These are phyloP conservation scores for Zosterops lateralis DNA, from an alignment of 2,113 vertebrate species.

Conservation along the genomic window DNA sequence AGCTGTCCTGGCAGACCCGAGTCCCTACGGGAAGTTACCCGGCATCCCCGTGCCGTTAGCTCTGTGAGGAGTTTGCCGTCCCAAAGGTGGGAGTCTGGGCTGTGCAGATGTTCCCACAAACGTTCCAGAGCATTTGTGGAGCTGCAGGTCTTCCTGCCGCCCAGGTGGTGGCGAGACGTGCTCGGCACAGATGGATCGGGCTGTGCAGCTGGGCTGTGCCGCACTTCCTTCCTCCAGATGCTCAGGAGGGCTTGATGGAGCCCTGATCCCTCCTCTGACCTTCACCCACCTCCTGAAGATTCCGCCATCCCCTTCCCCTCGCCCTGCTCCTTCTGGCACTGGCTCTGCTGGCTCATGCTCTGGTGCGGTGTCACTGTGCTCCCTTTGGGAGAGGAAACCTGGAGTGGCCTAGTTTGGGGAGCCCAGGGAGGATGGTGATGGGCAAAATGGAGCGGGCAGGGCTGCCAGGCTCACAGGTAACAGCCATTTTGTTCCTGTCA, in stretches of 20 bases:
- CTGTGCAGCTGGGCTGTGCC: not conserved
- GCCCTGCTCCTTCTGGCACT: not conserved
- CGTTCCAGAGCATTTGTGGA: accelerated
- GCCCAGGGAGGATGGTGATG: not conserved
- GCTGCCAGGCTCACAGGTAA: not conserved
- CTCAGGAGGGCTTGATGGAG: not conserved
- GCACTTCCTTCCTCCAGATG: not conserved
- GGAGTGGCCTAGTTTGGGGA: not conserved
- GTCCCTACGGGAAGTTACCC: not conserved
- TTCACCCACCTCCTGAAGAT: not conserved
- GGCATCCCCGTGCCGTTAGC: not conserved
- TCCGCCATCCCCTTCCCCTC: not conserved
- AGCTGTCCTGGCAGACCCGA: not conserved
- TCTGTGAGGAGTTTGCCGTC: not conserved
- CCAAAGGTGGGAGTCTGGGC: not conserved
- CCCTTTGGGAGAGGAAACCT: not conserved
- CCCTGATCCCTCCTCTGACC: not conserved
- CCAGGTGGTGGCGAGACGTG: slow-evolving; percentile 38
- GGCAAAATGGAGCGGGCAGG: not conserved
- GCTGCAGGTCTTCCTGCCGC: not conserved
- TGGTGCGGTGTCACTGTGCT: accelerated
- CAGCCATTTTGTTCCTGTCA: not conserved
- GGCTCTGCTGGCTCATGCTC: not conserved
- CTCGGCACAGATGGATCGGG: not conserved
- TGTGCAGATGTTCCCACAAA: not conserved